Evolutionary conservation across 2,888 invertebrate species (phyloP).

Genomic region (Drosophila rellima): DNA sequence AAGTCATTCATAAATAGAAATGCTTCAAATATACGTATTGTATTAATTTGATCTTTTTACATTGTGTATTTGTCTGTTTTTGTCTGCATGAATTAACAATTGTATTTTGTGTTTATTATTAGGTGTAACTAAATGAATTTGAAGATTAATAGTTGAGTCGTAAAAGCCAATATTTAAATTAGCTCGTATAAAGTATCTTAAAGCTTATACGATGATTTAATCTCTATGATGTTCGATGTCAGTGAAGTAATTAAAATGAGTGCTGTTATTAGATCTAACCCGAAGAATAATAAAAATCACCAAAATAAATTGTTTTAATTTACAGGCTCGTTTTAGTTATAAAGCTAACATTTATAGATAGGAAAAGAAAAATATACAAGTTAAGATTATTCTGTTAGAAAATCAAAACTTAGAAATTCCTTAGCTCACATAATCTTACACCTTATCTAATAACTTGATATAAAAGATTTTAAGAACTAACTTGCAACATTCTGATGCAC

Average conservation of each 20-base stretch:
- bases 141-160: background rate
- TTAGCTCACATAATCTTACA: too few relatives aligned
- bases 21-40: constrained; percentile 8
- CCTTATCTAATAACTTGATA: too few relatives aligned
- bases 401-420: too few relatives aligned
- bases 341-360: too few relatives aligned
- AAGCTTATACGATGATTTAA: background rate
- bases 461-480: background rate
- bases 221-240: too few relatives aligned
- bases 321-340: too few relatives aligned
- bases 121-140: background rate
- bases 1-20: constrained; percentile 55
- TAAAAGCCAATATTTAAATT: background rate
- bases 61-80: constrained; percentile 10
- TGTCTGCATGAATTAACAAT: constrained; percentile 1
- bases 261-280: too few relatives aligned
- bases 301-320: too few relatives aligned
- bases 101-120: background rate
- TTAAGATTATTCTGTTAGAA: too few relatives aligned
- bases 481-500: constrained; percentile 31
- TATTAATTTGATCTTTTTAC: constrained; percentile 2
- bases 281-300: too few relatives aligned
- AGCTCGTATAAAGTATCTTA: background rate
- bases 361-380: too few relatives aligned
- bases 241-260: too few relatives aligned